Evolutionary conservation across 2,113 vertebrate species (phyloP).

Genomic region (Platysternon megacephalum): DNA sequence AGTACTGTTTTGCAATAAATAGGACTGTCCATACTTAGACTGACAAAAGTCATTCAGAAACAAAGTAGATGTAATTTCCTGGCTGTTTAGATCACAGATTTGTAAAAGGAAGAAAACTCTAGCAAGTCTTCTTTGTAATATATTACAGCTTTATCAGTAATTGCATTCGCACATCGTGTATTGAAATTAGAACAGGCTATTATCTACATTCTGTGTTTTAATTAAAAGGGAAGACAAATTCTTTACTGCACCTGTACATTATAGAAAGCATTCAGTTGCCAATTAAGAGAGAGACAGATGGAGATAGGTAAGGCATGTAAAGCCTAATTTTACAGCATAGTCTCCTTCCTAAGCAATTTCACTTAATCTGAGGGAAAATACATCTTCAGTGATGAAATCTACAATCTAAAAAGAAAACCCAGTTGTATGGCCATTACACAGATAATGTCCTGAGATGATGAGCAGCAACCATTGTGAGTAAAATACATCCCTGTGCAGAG

Average conservation of each 20-base stretch:
- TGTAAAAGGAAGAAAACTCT: slow-evolving; percentile 27
- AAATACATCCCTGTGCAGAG: neutral
- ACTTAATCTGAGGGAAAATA: slow-evolving; percentile 42
- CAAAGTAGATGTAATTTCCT: neutral
- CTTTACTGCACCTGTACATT: slow-evolving; percentile 47
- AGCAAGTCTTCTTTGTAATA: neutral
- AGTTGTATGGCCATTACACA: neutral
- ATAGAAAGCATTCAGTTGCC: slow-evolving; percentile 36
- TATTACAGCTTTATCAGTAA: neutral
- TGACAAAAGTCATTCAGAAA: neutral
- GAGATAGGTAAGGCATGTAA: slow-evolving; percentile 19
- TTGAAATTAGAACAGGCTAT: slow-evolving; percentile 38
- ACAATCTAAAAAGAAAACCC: slow-evolving; percentile 24
- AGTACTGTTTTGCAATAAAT: neutral
- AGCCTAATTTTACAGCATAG: slow-evolving; percentile 51
- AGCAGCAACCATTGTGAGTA: neutral
- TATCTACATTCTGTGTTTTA: slow-evolving; percentile 30
- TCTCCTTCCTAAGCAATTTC: slow-evolving; percentile 67
- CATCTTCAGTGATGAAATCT: slow-evolving; percentile 63
- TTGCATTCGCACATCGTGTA: slow-evolving; percentile 8
- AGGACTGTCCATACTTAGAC: neutral
- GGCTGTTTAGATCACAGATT: slow-evolving; percentile 4
- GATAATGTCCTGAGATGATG: neutral
- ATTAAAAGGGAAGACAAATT: slow-evolving; percentile 5
- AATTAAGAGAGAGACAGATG: slow-evolving; percentile 61